Evolutionary conservation across 2,888 invertebrate genomes (phyloP), one percentile per base, ranked within the genome.

Genomic region (Drosophila kambysellisi): DNA sequence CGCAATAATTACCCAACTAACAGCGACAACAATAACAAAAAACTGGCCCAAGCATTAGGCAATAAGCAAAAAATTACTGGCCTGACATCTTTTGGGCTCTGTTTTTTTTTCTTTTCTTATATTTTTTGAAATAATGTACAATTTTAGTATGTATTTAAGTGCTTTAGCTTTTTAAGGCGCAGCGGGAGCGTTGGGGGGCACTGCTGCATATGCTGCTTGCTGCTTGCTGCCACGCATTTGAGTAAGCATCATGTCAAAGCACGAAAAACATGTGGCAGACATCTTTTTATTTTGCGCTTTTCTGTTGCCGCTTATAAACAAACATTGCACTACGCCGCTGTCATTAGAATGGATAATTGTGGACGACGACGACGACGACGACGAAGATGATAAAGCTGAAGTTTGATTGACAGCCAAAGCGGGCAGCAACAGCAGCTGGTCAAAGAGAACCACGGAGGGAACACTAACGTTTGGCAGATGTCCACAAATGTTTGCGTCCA

Each of bases 301-400:
- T 57, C 70, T 56, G 50, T 43, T 56, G 66, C 52, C 57, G 67
- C 48, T 67, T 79, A 71, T 67, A 80, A 79, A 82, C 80, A 82
- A 81, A 82, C 68, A 73, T 76, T 76, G 75, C 85, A 73, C 73
- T 25, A 73, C 73, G 76, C 73, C 73, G 70, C 70, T 86, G 89
- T 83, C 85, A 90, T 90, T 86, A 86, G 86, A 89, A 90, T 89
- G 89, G 89, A 89, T 89, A 87, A 87, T 89, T 89, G 84, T 76
- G 70, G 70, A 73, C 46, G 80, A 65, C 69, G 48, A 43, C 20
- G 35, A 59, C 43, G 25, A 25, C 20, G 20, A 25, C 20, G 20
- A 25, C 20, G 9, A 41, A 4, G 46, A 46, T 15, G 69, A 50
- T 53, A 50, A 20, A 59, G 41, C 50, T 66, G 66, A 59, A 56